These are phyloP conservation scores for Pseudomugil gertrudae DNA, from an alignment of 2,797 vertebrate species.

Conservation along the genomic window DNA sequence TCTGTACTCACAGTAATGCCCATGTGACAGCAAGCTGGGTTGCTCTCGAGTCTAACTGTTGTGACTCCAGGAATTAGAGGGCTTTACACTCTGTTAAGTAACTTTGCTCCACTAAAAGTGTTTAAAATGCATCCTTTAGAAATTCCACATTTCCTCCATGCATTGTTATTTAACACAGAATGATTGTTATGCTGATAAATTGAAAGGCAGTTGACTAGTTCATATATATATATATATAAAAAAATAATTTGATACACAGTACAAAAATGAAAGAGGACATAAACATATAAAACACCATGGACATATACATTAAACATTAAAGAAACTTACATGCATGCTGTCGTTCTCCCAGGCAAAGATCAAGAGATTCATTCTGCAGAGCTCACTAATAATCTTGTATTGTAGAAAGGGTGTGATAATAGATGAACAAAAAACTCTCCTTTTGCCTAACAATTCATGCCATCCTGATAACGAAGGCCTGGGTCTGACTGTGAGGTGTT, in stretches of 20 bases:
- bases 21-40: conserved; percentile 30
- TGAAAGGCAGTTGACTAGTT: not conserved
- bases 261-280: conserved; percentile 5
- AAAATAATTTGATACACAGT: not conserved
- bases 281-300: conserved; percentile 1
- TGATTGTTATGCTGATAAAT: not conserved
- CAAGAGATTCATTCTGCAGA: conserved; percentile 13
- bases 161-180: conserved; percentile 11
- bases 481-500: conserved; percentile 32
- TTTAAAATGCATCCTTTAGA: not conserved
- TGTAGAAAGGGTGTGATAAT: conserved; percentile 5
- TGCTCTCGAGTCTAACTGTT: conserved; percentile 15
- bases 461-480: conserved; percentile 28
- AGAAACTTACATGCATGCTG: conserved; percentile 5
- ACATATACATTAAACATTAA: conserved; percentile 21
- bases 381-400: conserved; percentile 17
- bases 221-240: not conserved
- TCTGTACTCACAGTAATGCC: conserved; percentile 38
- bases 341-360: not conserved
- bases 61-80: conserved; percentile 6
- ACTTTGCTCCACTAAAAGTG: conserved; percentile 7
- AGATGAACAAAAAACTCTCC: conserved; percentile 34
- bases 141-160: not conserved
- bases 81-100: conserved; percentile 13
- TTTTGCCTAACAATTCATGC: conserved; percentile 15